Evolutionary conservation across 2,888 invertebrate species (phyloP).

Genomic region (Sphaerophoria rueppellii): DNA sequence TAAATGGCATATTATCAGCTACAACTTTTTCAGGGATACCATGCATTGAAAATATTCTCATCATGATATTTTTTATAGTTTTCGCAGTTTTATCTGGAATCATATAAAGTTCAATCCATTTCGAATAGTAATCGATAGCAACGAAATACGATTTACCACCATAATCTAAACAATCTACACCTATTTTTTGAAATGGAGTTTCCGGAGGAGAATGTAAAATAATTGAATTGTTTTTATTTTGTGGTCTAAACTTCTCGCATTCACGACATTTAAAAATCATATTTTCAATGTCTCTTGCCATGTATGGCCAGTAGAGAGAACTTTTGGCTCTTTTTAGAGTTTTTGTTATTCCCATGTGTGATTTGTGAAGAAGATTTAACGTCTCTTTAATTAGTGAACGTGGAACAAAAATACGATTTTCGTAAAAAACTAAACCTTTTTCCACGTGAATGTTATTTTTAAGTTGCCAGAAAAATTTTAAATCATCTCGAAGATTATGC

Average conservation of each 20-base stretch:
- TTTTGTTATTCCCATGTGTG: slow-evolving; percentile 46
- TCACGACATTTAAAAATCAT: not conserved
- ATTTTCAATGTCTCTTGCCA: slow-evolving; percentile 34
- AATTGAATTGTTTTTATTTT: too few relatives aligned
- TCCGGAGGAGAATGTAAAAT: slow-evolving; percentile 21
- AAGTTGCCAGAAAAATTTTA: slow-evolving; percentile 26
- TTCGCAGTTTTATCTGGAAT: slow-evolving; percentile 33
- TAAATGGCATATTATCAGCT: slow-evolving; percentile 46
- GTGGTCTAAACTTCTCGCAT: slow-evolving; percentile 26
- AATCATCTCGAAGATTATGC: slow-evolving; percentile 9
- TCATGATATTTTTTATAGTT: slow-evolving; percentile 16
- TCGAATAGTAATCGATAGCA: slow-evolving; percentile 47
- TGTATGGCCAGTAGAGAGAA: slow-evolving; percentile 31
- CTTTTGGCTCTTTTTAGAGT: slow-evolving; percentile 44
- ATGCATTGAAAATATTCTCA: slow-evolving; percentile 38
- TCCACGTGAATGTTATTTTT: slow-evolving; percentile 31
- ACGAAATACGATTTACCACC: slow-evolving; percentile 37
- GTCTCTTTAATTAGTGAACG: slow-evolving; percentile 31
- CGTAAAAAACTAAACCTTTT: not conserved
- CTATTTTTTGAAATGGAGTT: slow-evolving; percentile 29
- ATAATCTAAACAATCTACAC: slow-evolving; percentile 38
- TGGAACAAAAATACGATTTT: slow-evolving; percentile 36
- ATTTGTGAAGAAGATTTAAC: slow-evolving; percentile 46
- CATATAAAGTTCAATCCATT: slow-evolving; percentile 36
- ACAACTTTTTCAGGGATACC: slow-evolving; percentile 44